These are phyloP conservation scores for Channallabes apus DNA, from an alignment of 2,797 vertebrate genomes.

Conservation along the genomic window DNA sequence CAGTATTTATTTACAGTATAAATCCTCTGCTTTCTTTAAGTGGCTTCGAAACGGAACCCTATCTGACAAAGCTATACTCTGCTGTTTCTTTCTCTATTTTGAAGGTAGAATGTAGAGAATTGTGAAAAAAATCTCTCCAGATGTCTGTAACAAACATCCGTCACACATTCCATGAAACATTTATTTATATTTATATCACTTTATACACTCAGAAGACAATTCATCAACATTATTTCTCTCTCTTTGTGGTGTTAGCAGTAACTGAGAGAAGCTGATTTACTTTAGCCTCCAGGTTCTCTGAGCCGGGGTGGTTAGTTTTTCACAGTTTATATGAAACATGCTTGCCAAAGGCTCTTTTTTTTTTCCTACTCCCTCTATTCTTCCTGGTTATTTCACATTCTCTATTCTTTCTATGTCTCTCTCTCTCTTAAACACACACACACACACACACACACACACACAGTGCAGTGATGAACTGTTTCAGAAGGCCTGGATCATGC, in stretches of 20 bases:
- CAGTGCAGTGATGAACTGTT: not conserved
- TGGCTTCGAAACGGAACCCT: not conserved
- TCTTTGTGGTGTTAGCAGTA: not conserved
- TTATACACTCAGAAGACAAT: not conserved
- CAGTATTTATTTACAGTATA: no score
- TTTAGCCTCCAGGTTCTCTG: slow-evolving; percentile 2
- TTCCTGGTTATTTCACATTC: not conserved
- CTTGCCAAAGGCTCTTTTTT: slow-evolving; percentile 1
- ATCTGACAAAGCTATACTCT: not conserved
- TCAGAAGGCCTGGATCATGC: not conserved
- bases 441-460: not conserved
- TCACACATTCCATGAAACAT: not conserved
- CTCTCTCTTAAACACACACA: not conserved
- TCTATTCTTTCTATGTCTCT: not conserved
- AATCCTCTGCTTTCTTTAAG: not conserved
- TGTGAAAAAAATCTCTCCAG: not conserved
- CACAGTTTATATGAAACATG: slow-evolving; percentile 13
- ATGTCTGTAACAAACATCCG: not conserved
- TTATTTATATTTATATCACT: not conserved
- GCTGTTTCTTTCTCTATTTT: not conserved
- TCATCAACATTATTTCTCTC: slow-evolving; percentile 12
- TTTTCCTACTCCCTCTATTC: slow-evolving; percentile 15
- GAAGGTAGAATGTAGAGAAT: not conserved
- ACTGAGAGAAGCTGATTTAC: slow-evolving; percentile 6
- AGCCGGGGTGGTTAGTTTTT: not conserved